These are phyloP conservation scores for Neosalanx taihuensis DNA, from an alignment of 2,797 vertebrate species.

Conservation along the genomic window DNA sequence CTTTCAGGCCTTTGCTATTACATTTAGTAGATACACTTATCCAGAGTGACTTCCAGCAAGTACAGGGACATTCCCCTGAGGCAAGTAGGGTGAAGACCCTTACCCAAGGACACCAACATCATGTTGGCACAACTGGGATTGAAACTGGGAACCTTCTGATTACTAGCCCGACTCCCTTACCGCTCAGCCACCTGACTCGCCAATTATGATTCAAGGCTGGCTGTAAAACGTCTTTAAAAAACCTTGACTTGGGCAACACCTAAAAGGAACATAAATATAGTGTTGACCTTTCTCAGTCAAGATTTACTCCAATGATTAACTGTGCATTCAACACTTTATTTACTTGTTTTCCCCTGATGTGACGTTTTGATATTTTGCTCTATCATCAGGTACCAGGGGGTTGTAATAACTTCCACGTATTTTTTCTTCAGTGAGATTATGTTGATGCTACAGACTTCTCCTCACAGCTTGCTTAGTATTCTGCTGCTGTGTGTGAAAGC, in stretches of 20 bases:
- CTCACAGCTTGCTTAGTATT: background rate
- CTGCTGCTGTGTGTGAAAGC: background rate
- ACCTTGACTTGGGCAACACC: background rate
- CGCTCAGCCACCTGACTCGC: too few relatives aligned
- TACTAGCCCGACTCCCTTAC: too few relatives aligned
- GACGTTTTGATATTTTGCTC: background rate
- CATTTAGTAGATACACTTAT: too few relatives aligned
- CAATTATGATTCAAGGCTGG: constrained; percentile 1
- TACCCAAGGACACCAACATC: too few relatives aligned
- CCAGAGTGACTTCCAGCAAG: too few relatives aligned
- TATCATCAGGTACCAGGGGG: background rate
- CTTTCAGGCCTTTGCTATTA: constrained; percentile 1
- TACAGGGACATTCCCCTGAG: too few relatives aligned
- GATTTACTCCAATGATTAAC: background rate
- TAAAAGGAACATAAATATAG: background rate
- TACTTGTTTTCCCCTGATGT: too few relatives aligned
- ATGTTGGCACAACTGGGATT: too few relatives aligned
- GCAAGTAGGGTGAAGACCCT: too few relatives aligned
- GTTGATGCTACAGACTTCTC: background rate
- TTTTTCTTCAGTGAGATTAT: background rate
- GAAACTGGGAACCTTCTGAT: too few relatives aligned
- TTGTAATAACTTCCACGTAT: background rate
- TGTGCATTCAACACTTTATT: background rate
- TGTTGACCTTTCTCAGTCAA: background rate
- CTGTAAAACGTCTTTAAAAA: background rate